Percentiles rank a stretch among this genome's conserved stretches.
phyloP scores from a whole-genome alignment of 2,797 vertebrate genomes.

The Odontamblyopus rebecca region DNA sequence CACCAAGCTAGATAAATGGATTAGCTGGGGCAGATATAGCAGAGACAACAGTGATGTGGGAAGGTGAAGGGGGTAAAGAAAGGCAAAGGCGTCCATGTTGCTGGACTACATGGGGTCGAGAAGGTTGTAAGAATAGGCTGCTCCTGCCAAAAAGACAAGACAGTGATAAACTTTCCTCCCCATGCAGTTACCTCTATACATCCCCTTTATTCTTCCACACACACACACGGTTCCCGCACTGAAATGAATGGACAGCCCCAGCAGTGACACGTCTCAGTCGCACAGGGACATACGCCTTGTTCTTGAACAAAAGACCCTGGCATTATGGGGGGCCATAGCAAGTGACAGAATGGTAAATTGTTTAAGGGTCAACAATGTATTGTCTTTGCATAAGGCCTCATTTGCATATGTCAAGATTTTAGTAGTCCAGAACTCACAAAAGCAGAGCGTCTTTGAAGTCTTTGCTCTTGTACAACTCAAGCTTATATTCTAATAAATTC shows the following conservation, averaged over 20 bases:
- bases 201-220: slow-evolving; percentile 28
- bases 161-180: slow-evolving; percentile 90
- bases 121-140: slow-evolving; percentile 78
- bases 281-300: slow-evolving; percentile 77
- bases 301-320: slow-evolving; percentile 77
- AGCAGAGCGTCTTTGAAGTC: slow-evolving; percentile 22
- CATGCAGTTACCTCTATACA: slow-evolving; percentile 66
- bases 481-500: not conserved
- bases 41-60: slow-evolving; percentile 70
- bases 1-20: slow-evolving; percentile 86
- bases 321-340: slow-evolving; percentile 73
- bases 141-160: slow-evolving; percentile 85
- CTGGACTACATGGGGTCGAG: slow-evolving; percentile 74
- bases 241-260: slow-evolving; percentile 87
- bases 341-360: slow-evolving; percentile 84
- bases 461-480: not conserved
- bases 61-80: slow-evolving; percentile 48
- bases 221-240: slow-evolving; percentile 67
- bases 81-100: slow-evolving; percentile 77
- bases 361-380: slow-evolving; percentile 82
- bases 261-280: slow-evolving; percentile 82
- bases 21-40: slow-evolving; percentile 78
- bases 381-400: slow-evolving; percentile 75
- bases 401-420: slow-evolving; percentile 50
- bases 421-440: slow-evolving; percentile 29